These are phyloP conservation scores for Eira barbara DNA, from an alignment of 2,113 vertebrate genomes.

Conservation along the genomic window DNA sequence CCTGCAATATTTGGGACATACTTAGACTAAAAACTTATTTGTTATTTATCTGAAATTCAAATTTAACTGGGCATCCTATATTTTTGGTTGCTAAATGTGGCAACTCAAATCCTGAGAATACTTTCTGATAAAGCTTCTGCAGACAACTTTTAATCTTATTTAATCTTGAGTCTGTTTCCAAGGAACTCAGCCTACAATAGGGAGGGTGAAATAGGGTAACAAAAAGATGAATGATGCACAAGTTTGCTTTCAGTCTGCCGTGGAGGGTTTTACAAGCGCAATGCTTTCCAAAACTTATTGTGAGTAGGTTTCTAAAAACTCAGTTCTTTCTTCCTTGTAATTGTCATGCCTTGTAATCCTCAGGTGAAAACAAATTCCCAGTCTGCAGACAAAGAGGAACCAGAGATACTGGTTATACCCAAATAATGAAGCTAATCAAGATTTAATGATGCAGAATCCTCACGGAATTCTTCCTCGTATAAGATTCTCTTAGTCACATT, in stretches of 20 bases:
- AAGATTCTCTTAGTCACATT: background rate
- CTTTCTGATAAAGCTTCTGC: background rate
- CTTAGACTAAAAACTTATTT: background rate
- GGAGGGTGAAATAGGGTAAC: background rate
- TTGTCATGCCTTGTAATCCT: background rate
- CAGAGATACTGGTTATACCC: background rate
- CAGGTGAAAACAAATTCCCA: background rate
- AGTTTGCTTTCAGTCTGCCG: background rate
- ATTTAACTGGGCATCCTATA: background rate
- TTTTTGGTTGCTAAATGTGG: background rate
- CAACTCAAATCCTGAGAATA: background rate
- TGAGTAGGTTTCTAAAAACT: background rate
- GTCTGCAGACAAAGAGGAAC: background rate
- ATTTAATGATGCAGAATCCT: background rate
- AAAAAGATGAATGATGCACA: background rate
- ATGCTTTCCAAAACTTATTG: background rate
- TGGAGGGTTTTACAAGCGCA: background rate
- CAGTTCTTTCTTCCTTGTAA: background rate
- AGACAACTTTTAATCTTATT: background rate
- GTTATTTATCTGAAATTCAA: background rate
- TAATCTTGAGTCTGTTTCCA: background rate
- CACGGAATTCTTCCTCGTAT: background rate
- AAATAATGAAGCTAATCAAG: background rate
- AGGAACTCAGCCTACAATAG: background rate
- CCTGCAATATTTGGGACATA: background rate